Evolutionary conservation across 2,888 invertebrate genomes (phyloP).

Genomic region (Odontomyia ornata): DNA sequence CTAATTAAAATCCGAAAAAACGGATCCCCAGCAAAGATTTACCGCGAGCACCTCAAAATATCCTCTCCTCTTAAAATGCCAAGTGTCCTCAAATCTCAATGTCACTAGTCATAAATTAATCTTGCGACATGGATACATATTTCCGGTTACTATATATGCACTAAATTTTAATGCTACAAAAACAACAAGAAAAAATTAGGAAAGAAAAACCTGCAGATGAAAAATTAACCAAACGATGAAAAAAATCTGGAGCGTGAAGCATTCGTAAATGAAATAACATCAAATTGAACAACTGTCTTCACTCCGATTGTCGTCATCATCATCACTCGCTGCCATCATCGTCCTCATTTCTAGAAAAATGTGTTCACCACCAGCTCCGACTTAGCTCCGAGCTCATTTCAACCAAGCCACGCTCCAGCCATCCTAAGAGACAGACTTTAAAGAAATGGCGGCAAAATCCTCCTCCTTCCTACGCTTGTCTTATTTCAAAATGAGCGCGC

Average conservation of each 20-base stretch:
- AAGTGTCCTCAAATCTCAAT: background rate
- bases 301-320: no score
- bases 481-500: background rate
- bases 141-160: constrained; percentile 43
- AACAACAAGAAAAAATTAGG: no score
- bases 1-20: constrained; percentile 33
- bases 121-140: constrained; percentile 39
- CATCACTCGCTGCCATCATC: background rate
- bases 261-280: constrained; percentile 1
- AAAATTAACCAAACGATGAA: constrained; percentile 20
- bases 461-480: background rate
- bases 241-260: background rate
- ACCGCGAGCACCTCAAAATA: constrained; percentile 14
- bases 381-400: background rate
- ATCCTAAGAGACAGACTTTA: background rate
- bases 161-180: background rate
- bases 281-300: constrained; percentile 37
- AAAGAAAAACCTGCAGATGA: constrained; percentile 31
- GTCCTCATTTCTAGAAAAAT: constrained; percentile 5
- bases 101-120: constrained; percentile 32
- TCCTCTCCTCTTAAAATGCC: background rate
- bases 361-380: constrained; percentile 6
- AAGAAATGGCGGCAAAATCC: constrained; percentile 8
- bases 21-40: constrained; percentile 6
- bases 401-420: background rate